A percentile compares a stretch with the other conserved stretches of the same genome.
Conservation (phyloP, 1,140 invertebrate genomes). For the Zaprionus nigranus region DNA sequence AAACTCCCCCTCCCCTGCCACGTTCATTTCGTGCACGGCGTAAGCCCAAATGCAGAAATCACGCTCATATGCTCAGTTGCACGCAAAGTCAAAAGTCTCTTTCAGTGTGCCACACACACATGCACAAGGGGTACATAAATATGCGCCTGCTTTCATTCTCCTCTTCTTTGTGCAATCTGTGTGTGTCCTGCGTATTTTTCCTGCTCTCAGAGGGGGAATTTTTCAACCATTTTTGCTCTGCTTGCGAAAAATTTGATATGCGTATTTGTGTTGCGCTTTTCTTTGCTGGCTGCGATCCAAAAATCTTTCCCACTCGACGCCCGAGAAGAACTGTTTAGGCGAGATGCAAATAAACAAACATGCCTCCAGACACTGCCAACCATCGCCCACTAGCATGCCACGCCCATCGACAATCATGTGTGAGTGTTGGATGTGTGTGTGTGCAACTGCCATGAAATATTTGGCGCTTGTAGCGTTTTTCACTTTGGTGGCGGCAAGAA, state of each 20-base stretch:
- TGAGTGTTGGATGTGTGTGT: background rate
- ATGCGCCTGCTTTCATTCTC: slow-evolving; percentile 7
- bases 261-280: slow-evolving; percentile 78
- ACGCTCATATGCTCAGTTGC: slow-evolving; percentile 82
- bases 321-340: slow-evolving; percentile 55
- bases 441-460: slow-evolving; percentile 70
- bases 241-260: slow-evolving; percentile 74
- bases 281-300: slow-evolving; percentile 66
- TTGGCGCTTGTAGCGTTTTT: slow-evolving; percentile 74
- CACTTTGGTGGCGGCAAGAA: slow-evolving; percentile 58
- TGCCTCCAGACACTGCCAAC: slow-evolving; percentile 14
- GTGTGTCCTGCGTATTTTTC: slow-evolving; percentile 13
- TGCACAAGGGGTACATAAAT: slow-evolving; percentile 37
- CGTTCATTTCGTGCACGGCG: slow-evolving; percentile 37
- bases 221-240: slow-evolving; percentile 19
- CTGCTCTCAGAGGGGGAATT: slow-evolving; percentile 21
- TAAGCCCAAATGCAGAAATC: slow-evolving; percentile 78
- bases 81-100: slow-evolving; percentile 80
- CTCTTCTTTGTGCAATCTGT: slow-evolving; percentile 14
- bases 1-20: background rate
- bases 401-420: slow-evolving; percentile 3
- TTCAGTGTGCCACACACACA: slow-evolving; percentile 52
- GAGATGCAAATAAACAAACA: slow-evolving; percentile 70
- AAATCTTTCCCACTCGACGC: slow-evolving; percentile 34
- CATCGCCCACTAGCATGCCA: background rate